Percentiles rank a stretch among this genome's conserved stretches.
Evolutionary conservation across 2,888 invertebrate species (phyloP).

Genomic region (Meganola albula): DNA sequence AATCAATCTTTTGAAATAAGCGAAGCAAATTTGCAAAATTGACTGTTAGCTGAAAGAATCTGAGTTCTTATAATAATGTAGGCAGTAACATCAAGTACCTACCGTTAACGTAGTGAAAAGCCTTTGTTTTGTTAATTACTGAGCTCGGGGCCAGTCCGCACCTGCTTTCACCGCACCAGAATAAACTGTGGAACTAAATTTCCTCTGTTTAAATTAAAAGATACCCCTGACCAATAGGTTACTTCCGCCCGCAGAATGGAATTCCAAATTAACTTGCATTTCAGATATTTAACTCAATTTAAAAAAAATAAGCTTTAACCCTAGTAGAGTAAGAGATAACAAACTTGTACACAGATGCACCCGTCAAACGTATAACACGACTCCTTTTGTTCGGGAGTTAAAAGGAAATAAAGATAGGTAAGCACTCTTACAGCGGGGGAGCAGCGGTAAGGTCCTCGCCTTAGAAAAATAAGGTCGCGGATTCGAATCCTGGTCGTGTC

Average conservation of each 20-base stretch:
- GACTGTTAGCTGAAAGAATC: constrained; percentile 39
- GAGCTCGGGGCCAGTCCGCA: constrained; percentile 51
- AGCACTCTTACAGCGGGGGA: no score
- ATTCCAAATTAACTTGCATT: constrained; percentile 39
- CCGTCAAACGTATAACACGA: no score
- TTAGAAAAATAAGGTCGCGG: no score
- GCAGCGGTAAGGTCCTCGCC: no score
- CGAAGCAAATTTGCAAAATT: constrained; percentile 22
- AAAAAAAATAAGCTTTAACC: no score
- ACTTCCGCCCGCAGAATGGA: constrained; percentile 33
- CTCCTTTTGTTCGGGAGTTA: no score
- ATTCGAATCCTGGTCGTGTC: no score
- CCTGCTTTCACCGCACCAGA: constrained; percentile 58
- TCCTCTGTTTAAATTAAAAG: constrained; percentile 60
- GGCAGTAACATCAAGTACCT: constrained; percentile 54
- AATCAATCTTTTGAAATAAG: no score
- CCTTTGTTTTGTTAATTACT: constrained; percentile 70
- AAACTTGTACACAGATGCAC: no score
- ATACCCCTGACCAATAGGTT: constrained; percentile 52
- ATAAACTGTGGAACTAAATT: constrained; percentile 58
- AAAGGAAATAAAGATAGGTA: no score
- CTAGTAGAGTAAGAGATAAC: no score
- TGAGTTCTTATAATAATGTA: constrained; percentile 51
- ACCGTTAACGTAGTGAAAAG: constrained; percentile 56
- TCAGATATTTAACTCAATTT: constrained; percentile 29